Evolutionary conservation across 2,888 invertebrate species (phyloP).

Genomic region (Idaea biselata): DNA sequence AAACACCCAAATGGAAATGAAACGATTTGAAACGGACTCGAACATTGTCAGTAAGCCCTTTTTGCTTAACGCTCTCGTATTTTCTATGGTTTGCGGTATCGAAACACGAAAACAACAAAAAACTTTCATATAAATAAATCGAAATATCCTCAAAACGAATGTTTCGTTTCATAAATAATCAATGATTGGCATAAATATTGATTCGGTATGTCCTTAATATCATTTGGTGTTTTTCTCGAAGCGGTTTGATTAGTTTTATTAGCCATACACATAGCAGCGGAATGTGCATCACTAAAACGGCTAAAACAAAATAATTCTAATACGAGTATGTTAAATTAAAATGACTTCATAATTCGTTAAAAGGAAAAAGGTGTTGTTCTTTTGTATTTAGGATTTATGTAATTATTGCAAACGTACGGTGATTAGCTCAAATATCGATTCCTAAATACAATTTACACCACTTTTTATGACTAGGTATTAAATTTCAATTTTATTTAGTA

Average conservation of each 20-base stretch:
- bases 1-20: conserved; percentile 65
- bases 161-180: conserved; percentile 31
- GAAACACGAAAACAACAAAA: conserved; percentile 38
- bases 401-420: too few species aligned
- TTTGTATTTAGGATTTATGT: background rate
- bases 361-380: background rate
- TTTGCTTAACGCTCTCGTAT: conserved; percentile 54
- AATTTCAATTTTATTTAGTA: too few species aligned
- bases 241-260: conserved; percentile 24
- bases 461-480: too few species aligned
- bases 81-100: conserved; percentile 62
- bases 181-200: conserved; percentile 30
- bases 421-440: too few species aligned
- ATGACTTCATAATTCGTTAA: background rate
- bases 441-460: too few species aligned
- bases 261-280: conserved; percentile 18
- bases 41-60: conserved; percentile 64
- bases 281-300: background rate
- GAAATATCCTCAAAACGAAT: conserved; percentile 39
- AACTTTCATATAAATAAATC: conserved; percentile 43
- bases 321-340: background rate
- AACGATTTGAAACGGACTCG: conserved; percentile 73
- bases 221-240: conserved; percentile 28
- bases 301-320: too few species aligned
- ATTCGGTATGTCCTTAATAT: conserved; percentile 25